These are phyloP conservation scores for Marasmarcha lunaedactyla DNA, from an alignment of 2,888 invertebrate genomes.

Conservation along the genomic window DNA sequence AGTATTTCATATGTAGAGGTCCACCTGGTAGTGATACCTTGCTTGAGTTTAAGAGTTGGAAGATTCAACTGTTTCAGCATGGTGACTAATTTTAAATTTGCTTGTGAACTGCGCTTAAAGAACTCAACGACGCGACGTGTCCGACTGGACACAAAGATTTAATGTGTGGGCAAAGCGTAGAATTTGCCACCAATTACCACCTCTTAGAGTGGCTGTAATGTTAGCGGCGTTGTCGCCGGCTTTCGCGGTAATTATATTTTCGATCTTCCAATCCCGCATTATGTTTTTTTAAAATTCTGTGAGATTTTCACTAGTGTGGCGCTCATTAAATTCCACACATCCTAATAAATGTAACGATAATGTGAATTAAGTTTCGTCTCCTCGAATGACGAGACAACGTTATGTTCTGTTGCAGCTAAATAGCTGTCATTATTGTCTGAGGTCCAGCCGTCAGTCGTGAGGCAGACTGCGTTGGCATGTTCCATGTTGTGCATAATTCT, in stretches of 20 bases:
- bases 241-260: slow-evolving; percentile 8
- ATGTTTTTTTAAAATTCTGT: slow-evolving; percentile 4
- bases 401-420: slow-evolving; percentile 13
- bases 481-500: slow-evolving; percentile 4
- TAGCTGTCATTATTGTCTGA: slow-evolving; percentile 11
- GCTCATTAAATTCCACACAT: slow-evolving; percentile 5
- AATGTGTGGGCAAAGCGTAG: slow-evolving; percentile 5
- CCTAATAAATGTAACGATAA: slow-evolving; percentile 4
- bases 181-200: slow-evolving; percentile 9
- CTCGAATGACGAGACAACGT: slow-evolving; percentile 1
- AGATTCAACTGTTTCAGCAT: not conserved
- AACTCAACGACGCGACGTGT: not conserved
- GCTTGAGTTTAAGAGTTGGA: slow-evolving; percentile 4
- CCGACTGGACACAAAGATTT: too few relatives aligned
- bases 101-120: slow-evolving; percentile 1
- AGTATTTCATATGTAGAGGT: slow-evolving; percentile 7
- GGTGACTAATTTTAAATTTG: not conserved
- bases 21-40: slow-evolving; percentile 5
- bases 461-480: slow-evolving; percentile 8
- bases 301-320: slow-evolving; percentile 5
- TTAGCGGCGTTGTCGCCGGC: slow-evolving; percentile 14
- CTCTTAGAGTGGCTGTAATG: slow-evolving; percentile 9
- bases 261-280: slow-evolving; percentile 7
- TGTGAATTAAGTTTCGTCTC: not conserved
- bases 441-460: slow-evolving; percentile 15